Base-by-base conservation (phyloP, 2,888 invertebrate genomes). In the Antitype chi region DNA sequence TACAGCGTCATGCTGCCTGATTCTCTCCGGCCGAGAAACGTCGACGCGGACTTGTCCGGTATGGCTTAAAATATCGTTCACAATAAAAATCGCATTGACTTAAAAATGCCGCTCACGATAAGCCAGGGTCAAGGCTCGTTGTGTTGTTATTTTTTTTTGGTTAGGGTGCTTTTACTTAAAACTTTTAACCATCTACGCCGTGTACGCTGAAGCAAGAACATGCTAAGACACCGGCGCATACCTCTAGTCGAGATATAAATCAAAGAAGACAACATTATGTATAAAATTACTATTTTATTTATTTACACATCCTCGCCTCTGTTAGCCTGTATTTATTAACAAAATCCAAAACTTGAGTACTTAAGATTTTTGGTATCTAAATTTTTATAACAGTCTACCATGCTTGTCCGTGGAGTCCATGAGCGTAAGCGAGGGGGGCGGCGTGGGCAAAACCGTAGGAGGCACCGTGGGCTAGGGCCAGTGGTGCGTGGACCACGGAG, bases 271-370 rank as follows among this genome's bases (percentile, higher is more conserved):
- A 77, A 87, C 78, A 59, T 32, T 70, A 43, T 72, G 66, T 79
- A 83, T 87, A 86, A 91, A 91, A 85, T 92, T 91, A 92, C 90
- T 91, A 91, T 93, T 92, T 94, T 95, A 94, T 96, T 96, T 96
- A 96, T 96, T 96, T 95, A 95, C 96, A 93, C 96, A 95, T 95
- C 95, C 96, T 95, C 96, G 94, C 94, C 93, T 90, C 92, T 93
- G 90, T 94, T 85, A 93, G 92, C 92, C 92, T 93, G 92, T 94
- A 82, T 89, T 95, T 93, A 94, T 93, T 92, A 95, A 95, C 94
- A 84, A 86, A 95, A 86, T 89, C 94, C 93, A 93, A 93, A 93
- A 94, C 87, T 91, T 95, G 95, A 95, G 95, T 95, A 95, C 95
- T 95, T 38, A 6, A 91, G 90, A 89, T 92, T 94, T 96, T 94